Base-by-base conservation (phyloP, 2,888 invertebrate species). In the Hedya salicella region DNA sequence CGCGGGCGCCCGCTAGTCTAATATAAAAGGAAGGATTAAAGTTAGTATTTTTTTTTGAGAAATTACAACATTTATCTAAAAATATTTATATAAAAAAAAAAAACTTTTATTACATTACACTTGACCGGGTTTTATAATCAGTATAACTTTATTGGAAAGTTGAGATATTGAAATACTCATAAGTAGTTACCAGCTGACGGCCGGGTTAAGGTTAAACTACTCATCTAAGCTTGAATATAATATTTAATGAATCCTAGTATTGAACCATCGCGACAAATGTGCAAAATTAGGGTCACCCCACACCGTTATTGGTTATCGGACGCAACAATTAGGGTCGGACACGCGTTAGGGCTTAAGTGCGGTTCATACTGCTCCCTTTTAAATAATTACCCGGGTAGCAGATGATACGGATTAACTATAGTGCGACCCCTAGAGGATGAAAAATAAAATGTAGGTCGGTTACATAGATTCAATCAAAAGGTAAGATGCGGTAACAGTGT, bases 301-400 rank as follows among this genome's bases (percentile, higher is more conserved):
- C 74, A 46, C 67, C 78, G 81, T 80, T 87, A 88, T 89, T 85
- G 86, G 86, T 85, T 87, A 87, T 87, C 81, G 80, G 82, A 78
- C 78, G 83, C 82, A 86, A 91, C 88, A 92, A 91, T 92, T 90
- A 91, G 90, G 86, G 82, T 77, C 73, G 73, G 85, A 77, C 91
- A 90, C 90, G 89, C 89, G 90, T 75, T 69, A 68, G 73, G 79
- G 86, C 86, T 91, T 91, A 90, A 78, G 76, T 77, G 80, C 77
- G 80, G 82, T 81, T 77, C 79, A 80, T 81, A 75, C 75, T 78
- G 80, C 81, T 83, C 87, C 91, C 89, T 88, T 85, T 86, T 87
- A 89, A 89, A 91, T 91, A 91, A 91, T 92, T 91, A 89, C 89
- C 83, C 79, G 80, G 81, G 91, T 80, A 90, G 89, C 91, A 91